Evolutionary conservation across 2,113 vertebrate genomes (phyloP), one percentile per base, ranked within the genome.

Genomic region (Podiceps cristatus): DNA sequence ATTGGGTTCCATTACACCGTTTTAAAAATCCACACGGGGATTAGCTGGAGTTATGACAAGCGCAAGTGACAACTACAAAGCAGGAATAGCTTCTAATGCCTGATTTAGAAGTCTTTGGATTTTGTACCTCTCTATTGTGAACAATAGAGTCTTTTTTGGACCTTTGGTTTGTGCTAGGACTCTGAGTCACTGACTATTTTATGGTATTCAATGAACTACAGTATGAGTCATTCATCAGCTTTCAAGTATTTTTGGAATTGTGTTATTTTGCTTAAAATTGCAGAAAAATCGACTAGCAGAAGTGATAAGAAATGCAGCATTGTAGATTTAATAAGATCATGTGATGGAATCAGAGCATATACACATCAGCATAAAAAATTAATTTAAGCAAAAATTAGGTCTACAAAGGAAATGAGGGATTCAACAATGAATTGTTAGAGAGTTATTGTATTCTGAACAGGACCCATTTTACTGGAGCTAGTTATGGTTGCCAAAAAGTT

Each of bases 191-290:
- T 22, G 92, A 95, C 96, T 97, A 97, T 98, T 98, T 98, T 97
- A 98, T 88, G 94, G 88, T 93, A 83, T 95, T 97, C 97, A 96
- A 58, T 97, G 89, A 98, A 97, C 64, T 97, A 98, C 92, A 96
- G 93, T 90, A 97, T 98, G 98, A 98, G 97, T 98, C 98, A 98
- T 96, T 97, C 97, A 96, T 85, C 90, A 92, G 92, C 96, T 97
- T 95, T 97, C 90, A 97, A 98, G 96, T 98, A 98, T 98, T 98
- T 98, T 98, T 97, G 97, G 98, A 98, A 97, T 97, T 96, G 96
- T 94, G 91, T 78, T 98, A 94, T 97, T 98, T 98, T 97, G 89
- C 95, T 98, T 97, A 96, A 93, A 98, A 96, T 93, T 93, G 86
- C 91, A 97, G 95, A 73, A 95, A 96, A 95, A 94, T 88, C 2